Evolutionary conservation across 2,113 vertebrate species (phyloP).

Genomic region (Eulacestoma nigropectus): DNA sequence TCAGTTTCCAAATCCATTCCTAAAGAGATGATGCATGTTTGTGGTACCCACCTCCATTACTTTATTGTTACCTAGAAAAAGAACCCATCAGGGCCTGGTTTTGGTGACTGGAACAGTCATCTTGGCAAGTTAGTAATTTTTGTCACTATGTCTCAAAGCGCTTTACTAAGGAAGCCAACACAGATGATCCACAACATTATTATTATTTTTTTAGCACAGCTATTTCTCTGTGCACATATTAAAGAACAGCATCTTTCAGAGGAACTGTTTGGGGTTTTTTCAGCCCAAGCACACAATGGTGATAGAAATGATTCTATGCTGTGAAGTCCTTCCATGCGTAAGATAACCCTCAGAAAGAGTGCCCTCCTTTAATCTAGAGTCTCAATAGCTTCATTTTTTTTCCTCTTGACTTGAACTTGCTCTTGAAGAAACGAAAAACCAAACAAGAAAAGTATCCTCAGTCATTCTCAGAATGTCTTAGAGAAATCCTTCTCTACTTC

Average conservation of each 20-base stretch:
- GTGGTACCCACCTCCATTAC: background rate
- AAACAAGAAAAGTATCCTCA: background rate
- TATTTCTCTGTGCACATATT: background rate
- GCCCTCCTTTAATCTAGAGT: background rate
- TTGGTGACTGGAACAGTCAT: background rate
- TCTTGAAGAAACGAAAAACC: background rate
- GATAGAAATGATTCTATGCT: background rate
- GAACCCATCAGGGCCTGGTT: background rate
- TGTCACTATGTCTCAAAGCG: background rate
- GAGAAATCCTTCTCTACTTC: background rate
- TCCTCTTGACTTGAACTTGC: background rate
- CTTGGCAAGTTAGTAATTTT: background rate
- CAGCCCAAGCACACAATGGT: rapidly evolving
- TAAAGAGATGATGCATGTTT: background rate
- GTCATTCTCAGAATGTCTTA: background rate
- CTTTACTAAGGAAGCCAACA: background rate
- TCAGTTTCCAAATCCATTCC: background rate
- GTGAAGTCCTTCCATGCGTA: background rate
- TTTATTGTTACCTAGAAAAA: background rate
- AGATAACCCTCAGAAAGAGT: background rate
- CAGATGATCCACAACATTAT: background rate
- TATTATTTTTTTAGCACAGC: background rate
- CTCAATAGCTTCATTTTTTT: background rate
- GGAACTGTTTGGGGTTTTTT: background rate
- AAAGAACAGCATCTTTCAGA: background rate